These are phyloP conservation scores for Microctonus aethiopoides DNA, from an alignment of 2,888 invertebrate genomes.

Conservation along the genomic window DNA sequence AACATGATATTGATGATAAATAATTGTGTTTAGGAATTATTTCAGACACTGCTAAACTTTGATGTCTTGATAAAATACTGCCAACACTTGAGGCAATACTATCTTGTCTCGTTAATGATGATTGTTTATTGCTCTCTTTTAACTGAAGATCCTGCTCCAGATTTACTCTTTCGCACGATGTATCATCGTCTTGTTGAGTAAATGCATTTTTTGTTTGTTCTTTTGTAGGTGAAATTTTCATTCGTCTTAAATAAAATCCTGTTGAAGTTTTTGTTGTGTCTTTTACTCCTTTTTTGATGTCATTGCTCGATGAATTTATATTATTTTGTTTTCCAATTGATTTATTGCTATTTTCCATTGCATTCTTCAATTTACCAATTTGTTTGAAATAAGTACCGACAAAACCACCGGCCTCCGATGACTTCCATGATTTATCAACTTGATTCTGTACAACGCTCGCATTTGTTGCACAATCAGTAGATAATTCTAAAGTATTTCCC, in stretches of 20 bases:
- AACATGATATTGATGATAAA: conserved; percentile 38
- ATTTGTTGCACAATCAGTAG: conserved; percentile 29
- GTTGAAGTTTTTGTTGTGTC: conserved; percentile 48
- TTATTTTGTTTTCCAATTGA: conserved; percentile 43
- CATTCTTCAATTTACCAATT: conserved; percentile 55
- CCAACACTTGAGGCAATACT: conserved; percentile 50
- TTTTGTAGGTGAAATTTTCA: conserved; percentile 64
- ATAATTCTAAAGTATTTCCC: conserved; percentile 39
- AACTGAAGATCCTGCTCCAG: conserved; percentile 34
- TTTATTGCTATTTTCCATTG: conserved; percentile 54
- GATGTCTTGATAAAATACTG: conserved; percentile 51
- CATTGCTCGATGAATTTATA: conserved; percentile 29
- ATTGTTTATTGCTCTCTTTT: conserved; percentile 32
- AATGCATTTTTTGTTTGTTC: conserved; percentile 60
- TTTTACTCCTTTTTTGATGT: conserved; percentile 42
- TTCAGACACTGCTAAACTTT: conserved; percentile 47
- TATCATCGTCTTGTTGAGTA: conserved; percentile 41
- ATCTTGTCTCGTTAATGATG: conserved; percentile 42
- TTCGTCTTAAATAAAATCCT: conserved; percentile 59
- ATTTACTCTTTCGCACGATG: conserved; percentile 30
- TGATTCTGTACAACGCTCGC: conserved; percentile 23
- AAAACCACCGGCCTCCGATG: conserved; percentile 51
- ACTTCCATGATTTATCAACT: conserved; percentile 50
- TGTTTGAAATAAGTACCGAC: conserved; percentile 60
- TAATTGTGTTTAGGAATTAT: conserved; percentile 38